phyloP scores from a whole-genome alignment of 2,888 invertebrate species.

The Priocnemis perturbator region DNA sequence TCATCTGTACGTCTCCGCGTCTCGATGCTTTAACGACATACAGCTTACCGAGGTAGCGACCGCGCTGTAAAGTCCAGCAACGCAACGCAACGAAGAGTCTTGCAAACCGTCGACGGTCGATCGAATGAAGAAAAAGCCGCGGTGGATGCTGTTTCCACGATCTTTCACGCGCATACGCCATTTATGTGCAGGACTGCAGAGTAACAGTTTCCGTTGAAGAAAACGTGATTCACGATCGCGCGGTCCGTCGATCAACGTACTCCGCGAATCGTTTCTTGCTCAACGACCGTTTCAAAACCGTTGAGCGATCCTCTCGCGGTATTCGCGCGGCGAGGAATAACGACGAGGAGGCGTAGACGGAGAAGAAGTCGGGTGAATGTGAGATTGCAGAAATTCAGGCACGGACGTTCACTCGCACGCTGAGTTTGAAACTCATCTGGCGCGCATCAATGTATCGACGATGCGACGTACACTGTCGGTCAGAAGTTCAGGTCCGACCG shows the following conservation, averaged over 20 bases:
- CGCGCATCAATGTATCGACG: constrained; percentile 10
- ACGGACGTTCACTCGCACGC: constrained; percentile 12
- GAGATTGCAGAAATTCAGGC: constrained; percentile 33
- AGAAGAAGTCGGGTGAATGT: constrained; percentile 34
- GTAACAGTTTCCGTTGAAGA: constrained; percentile 32
- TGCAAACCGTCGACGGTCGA: not conserved
- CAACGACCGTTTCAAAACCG: constrained; percentile 42
- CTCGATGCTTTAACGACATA: too few species aligned
- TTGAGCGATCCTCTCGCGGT: constrained; percentile 17
- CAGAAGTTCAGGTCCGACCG: too few species aligned
- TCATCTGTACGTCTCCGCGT: too few species aligned
- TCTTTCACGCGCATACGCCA: constrained; percentile 1
- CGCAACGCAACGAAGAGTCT: too few species aligned
- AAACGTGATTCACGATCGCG: constrained; percentile 40
- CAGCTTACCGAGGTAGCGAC: too few species aligned
- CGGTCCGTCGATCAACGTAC: constrained; percentile 28
- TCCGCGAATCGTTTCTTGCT: constrained; percentile 33
- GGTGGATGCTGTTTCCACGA: not conserved
- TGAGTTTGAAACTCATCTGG: not conserved
- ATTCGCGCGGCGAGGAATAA: constrained; percentile 5
- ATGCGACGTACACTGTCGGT: too few species aligned
- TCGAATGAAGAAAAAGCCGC: not conserved
- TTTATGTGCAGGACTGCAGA: constrained; percentile 23
- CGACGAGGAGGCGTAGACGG: not conserved
- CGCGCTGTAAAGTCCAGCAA: too few species aligned